Evolutionary conservation across 2,888 invertebrate genomes (phyloP), one percentile per base, ranked within the genome.

Genomic region (Cephus nigrinus): DNA sequence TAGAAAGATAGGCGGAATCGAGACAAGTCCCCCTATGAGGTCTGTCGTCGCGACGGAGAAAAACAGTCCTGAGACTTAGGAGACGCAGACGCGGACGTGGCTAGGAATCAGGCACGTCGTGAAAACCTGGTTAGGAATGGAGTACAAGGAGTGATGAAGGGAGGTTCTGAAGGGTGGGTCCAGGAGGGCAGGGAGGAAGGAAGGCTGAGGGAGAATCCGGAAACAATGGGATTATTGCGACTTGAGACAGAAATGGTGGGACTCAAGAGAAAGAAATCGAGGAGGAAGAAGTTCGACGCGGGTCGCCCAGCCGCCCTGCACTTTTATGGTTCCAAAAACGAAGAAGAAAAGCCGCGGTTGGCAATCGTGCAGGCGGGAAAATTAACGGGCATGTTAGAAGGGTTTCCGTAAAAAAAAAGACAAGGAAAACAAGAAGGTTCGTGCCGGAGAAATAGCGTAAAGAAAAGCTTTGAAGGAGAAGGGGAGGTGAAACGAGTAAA

Each of bases 351-450:
- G 40, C 75, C 76, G 74, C 55, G 76, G 55, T 76, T 75, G 75
- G 78, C 72, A 79, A 78, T 78, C 75, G 76, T 74, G 78, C 75
- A 76, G 76, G 79, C 75, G 78, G 79, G 23, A 55, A 55, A 55
- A 55, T 55, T 55, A 55, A 55, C 55, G 55, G 9, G 23, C 9
- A 23, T 55, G 23, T 55, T 55, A 23, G 23, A 55, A 55, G 55
- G 55, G 55, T 55, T 55, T 23, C 23, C 23, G 9, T 9, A 68
- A 40, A 73, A 79, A 68, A 12, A 34, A 74, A 68, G 30, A 78
- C 9, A 34, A 32, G 12, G 12, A 72, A 74, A 12, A 55, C 2
- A 31, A 76, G 55, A 76, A 15, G 74, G 32, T n/a, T 32, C 33
- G 73, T 55, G 23, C 23, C 55, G 55, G 2, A 23, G 55, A 55